Base-by-base conservation (phyloP, 2,797 vertebrate species). In the Hemibagrus guttatus region DNA sequence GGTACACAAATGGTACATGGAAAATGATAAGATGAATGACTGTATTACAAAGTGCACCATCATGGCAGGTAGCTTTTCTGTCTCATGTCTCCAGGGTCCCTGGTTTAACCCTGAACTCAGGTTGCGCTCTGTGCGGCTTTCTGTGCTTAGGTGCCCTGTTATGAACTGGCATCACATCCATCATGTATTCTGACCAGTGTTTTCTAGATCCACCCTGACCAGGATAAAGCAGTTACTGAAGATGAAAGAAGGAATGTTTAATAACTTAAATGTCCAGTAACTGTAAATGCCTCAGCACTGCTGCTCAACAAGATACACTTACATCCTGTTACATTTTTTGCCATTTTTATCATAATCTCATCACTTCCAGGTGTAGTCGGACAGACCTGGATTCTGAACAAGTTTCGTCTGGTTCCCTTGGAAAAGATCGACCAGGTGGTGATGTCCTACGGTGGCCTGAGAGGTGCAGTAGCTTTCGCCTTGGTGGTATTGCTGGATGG, bases 391-490 rank as follows among this genome's bases (percentile, higher is more conserved):
- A 93, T 97, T 64, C 95, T 99, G 90, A 99, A 99, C 93, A 97
- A 95, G 84, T 98, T 98, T 92, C 96, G 98, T 80, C 95, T 98
- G 76, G 96, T 97, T 86, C 97, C 97, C 12, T 89, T 99, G 94
- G 97, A 99, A 92, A 97, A 95, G 94, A 97, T 98, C 0, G 98
- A 99, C 93, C 98, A 99, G 93, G 97, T 98, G 92, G 97, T 98
- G 95, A 98, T 99, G 98, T 98, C 98, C 0, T 99, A 99, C 0
- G 97, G 98, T 1, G 98, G 98, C 90, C 96, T 99, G 89, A 95
- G 98, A 1, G 98, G 98, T 56, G 98, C 98, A 0, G 97, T 98
- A 86, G 97, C 97, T 6, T 99, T 98, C 0, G 97, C 97, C 14
- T 92, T 99, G 91, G 98, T 98, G 89, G 97, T 98, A 78, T 94